These are phyloP conservation scores for Brenthis hecate DNA, from an alignment of 2,888 invertebrate genomes.

Conservation along the genomic window DNA sequence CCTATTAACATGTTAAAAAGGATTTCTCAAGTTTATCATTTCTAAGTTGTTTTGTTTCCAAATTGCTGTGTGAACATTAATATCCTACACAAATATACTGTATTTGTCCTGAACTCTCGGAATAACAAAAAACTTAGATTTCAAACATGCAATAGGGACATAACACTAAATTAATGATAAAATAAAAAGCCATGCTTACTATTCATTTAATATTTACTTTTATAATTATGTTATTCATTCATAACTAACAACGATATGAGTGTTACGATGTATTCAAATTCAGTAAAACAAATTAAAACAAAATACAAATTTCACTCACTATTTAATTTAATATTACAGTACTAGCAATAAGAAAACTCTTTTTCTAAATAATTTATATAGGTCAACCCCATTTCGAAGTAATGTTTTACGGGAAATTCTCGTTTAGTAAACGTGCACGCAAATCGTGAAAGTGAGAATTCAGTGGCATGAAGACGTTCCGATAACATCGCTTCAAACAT, in stretches of 20 bases:
- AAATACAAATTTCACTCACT: constrained; percentile 82
- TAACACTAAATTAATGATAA: constrained; percentile 42
- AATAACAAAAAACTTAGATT: constrained; percentile 9
- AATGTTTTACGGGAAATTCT: constrained; percentile 69
- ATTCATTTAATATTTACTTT: constrained; percentile 83
- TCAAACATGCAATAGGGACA: constrained; percentile 19
- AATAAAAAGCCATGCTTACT: constrained; percentile 77
- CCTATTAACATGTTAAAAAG: too few relatives aligned
- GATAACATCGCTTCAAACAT: constrained; percentile 77
- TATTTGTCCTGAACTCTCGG: background rate
- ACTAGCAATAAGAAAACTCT: constrained; percentile 77
- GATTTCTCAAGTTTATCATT: too few relatives aligned
- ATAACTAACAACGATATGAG: constrained; percentile 83
- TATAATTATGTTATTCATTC: constrained; percentile 83
- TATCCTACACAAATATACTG: background rate
- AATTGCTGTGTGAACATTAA: background rate
- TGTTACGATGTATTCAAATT: constrained; percentile 82
- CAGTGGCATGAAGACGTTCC: constrained; percentile 75
- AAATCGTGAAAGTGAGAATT: constrained; percentile 79
- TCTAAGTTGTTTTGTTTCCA: too few relatives aligned
- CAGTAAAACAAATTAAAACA: constrained; percentile 82
- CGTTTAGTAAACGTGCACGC: constrained; percentile 75
- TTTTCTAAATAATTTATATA: constrained; percentile 79
- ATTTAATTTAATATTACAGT: constrained; percentile 81
- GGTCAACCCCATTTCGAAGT: constrained; percentile 77